Percentiles rank a stretch among this genome's conserved stretches.
These are phyloP conservation scores for Serilophus lunatus DNA, from an alignment of 2,113 vertebrate species.

Conservation along the genomic window DNA sequence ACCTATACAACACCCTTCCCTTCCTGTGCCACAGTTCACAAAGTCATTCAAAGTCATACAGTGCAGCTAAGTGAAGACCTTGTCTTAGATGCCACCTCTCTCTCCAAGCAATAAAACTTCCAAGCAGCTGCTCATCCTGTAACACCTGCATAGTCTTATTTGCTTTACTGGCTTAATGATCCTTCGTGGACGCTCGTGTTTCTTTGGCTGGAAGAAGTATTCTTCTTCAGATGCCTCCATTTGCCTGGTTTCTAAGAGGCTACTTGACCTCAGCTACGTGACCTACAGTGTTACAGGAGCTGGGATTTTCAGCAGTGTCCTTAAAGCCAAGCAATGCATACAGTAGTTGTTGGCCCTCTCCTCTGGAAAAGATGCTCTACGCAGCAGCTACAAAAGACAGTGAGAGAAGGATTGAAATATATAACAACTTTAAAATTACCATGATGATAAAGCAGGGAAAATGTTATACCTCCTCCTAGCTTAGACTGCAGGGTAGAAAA, in stretches of 20 bases:
- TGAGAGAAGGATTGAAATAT: fast-evolving
- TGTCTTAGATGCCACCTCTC: neutral
- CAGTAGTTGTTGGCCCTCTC: neutral
- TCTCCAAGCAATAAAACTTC: neutral
- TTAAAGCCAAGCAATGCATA: neutral
- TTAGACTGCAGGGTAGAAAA: neutral
- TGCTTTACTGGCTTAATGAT: neutral
- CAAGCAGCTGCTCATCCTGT: neutral
- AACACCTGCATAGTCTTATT: neutral
- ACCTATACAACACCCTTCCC: neutral
- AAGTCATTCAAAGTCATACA: neutral
- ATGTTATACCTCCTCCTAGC: neutral
- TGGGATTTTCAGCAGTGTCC: neutral
- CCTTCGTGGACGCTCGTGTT: fast-evolving
- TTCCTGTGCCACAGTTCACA: neutral
- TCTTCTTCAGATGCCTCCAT: neutral
- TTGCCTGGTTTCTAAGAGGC: neutral
- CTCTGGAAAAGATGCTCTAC: neutral
- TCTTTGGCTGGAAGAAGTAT: neutral
- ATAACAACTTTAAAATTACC: neutral
- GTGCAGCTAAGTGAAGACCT: neutral
- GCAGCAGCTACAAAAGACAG: neutral
- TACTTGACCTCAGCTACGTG: neutral
- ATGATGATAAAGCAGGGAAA: neutral
- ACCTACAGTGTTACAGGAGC: neutral